Base-by-base conservation (phyloP, 23 tunicate genomes). In the Ascidia mentula region DNA sequence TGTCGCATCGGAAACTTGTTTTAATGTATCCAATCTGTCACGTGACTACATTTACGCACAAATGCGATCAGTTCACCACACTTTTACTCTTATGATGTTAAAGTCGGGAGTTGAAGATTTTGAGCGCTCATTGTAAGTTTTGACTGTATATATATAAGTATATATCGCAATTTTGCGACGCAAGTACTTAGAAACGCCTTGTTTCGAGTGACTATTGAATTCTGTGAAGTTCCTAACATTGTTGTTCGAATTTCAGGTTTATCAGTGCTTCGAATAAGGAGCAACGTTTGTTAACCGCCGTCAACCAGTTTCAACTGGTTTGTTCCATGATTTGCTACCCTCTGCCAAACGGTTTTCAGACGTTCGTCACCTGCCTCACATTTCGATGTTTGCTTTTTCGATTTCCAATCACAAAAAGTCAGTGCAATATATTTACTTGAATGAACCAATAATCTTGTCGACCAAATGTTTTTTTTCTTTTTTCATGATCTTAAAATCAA, bases 321-420 rank as follows among this genome's bases (percentile, higher is more conserved):
- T 91, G 97, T 78, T 40, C 31, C 35, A 38, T 82, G 35, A 84
- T 73, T 70, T 61, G 81, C 36, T 91, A 85, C 70, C 97, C 97
- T 0, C 77, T 91, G 13, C 90, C 90, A 15, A 80, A 79, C 34
- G 97, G 90, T 1, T 85, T 91, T 72, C 97, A 91, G 22, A 91
- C 90, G 3, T 81, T 69, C 46, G 32, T 91, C 72, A 77, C 90
- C 20, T 85, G 97, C 33, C 87, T 91, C 39, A 80, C 90, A 17
- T 91, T 91, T 73, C 86, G 97, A 0, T 35, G 77, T 40, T 37
- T 76, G 31, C 72, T 91, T 32, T 78, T 87, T 45, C 80, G 2
- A 69, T 77, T 37, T 77, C 30, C 80, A 28, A 22, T 33, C 4
- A 70, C 38, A 70, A 30, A 30, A 30, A 69, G 72, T 12, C 32